phyloP scores from a whole-genome alignment of 2,113 vertebrate species.

The Machaerirhynchus nigripectus region DNA sequence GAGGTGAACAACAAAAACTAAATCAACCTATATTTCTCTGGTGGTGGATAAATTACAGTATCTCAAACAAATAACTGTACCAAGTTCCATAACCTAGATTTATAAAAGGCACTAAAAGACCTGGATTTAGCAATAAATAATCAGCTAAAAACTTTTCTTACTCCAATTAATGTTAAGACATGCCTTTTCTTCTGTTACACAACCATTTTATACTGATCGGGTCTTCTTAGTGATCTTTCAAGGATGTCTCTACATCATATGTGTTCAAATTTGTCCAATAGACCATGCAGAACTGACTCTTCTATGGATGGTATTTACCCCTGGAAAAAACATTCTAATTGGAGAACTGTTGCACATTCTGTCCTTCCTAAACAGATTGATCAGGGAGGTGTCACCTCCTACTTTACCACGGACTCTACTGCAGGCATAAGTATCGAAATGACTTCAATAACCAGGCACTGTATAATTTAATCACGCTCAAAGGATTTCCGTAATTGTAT shows the following conservation, averaged over 20 bases:
- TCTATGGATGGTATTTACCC: not conserved
- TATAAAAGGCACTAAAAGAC: not conserved
- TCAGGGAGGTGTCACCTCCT: not conserved
- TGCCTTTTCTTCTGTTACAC: not conserved
- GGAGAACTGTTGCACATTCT: not conserved
- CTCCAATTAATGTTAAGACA: not conserved
- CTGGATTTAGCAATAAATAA: not conserved
- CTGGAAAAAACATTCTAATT: not conserved
- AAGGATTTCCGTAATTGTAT: constrained; percentile 37
- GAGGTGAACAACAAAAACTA: not conserved
- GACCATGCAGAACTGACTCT: not conserved
- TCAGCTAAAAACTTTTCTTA: not conserved
- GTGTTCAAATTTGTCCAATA: not conserved
- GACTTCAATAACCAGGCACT: not conserved
- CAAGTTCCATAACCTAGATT: not conserved
- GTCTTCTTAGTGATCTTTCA: not conserved
- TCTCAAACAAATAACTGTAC: not conserved
- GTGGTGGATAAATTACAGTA: not conserved
- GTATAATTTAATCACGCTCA: constrained; percentile 7
- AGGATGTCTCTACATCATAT: not conserved
- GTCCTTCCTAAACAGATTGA: not conserved
- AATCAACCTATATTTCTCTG: not conserved
- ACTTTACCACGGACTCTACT: not conserved
- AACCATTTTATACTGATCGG: not conserved
- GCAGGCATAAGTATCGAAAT: not conserved